Percentiles rank a stretch among this genome's conserved stretches.
Conservation (phyloP, 2,888 invertebrate species). For the Melanchra persicariae region DNA sequence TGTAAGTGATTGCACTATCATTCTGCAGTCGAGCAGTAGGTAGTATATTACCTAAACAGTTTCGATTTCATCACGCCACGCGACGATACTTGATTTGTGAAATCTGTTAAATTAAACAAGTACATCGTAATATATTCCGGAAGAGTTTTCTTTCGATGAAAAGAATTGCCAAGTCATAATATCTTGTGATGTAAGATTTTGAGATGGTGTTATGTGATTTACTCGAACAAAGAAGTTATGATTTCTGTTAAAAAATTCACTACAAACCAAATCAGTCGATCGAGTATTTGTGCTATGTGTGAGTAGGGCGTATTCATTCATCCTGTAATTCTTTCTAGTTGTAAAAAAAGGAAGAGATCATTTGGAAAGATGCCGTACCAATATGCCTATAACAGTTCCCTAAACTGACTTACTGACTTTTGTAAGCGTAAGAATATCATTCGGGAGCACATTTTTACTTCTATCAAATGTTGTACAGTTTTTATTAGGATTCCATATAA, state of each 20-base stretch:
- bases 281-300: background rate
- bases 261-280: background rate
- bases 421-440: background rate
- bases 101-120: constrained; percentile 57
- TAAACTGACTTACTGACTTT: too few relatives aligned
- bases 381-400: too few relatives aligned
- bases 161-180: constrained; percentile 26
- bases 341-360: too few relatives aligned
- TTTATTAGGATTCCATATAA: background rate
- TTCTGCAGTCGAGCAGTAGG: background rate
- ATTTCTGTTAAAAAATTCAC: background rate
- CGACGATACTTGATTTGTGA: constrained; percentile 24
- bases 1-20: constrained; percentile 8
- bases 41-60: constrained; percentile 6
- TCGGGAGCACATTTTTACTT: background rate
- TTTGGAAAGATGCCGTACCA: too few relatives aligned
- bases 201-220: background rate
- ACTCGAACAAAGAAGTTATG: background rate
- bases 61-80: constrained; percentile 45
- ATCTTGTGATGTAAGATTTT: constrained; percentile 20
- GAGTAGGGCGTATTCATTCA: too few relatives aligned
- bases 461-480: background rate
- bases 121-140: constrained; percentile 29
- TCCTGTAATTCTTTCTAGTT: background rate
- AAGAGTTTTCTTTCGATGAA: constrained; percentile 11